Percentiles rank a stretch among this genome's conserved stretches.
Evolutionary conservation across 2,797 vertebrate species (phyloP).

Genomic region (Cephalopachus bancanus): DNA sequence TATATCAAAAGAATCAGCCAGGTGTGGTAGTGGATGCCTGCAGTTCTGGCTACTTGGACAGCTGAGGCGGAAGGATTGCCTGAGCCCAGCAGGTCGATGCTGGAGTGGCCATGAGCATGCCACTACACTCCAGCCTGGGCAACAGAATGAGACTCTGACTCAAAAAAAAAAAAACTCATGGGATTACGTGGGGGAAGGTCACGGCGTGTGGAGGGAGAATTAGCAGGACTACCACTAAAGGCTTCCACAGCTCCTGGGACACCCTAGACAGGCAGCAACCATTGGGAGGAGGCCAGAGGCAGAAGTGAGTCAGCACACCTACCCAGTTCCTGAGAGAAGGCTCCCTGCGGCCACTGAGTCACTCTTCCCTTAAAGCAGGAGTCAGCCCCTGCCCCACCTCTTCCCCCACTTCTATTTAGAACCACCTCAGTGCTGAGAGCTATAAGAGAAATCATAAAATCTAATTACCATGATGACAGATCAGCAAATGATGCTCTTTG

Average conservation of each 20-base stretch:
- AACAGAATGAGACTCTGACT: too few species aligned
- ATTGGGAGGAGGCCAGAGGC: not conserved
- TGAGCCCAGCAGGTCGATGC: too few species aligned
- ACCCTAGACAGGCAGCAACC: not conserved
- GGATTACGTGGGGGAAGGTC: too few species aligned
- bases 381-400: not conserved
- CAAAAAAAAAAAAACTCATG: not conserved
- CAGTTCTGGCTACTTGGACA: too few species aligned
- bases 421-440: not conserved
- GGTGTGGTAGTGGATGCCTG: too few species aligned
- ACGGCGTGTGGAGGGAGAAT: not conserved
- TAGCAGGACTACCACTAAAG: not conserved
- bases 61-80: too few species aligned
- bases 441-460: conserved; percentile 36
- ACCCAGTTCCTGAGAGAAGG: not conserved
- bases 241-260: not conserved
- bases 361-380: not conserved
- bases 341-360: conserved; percentile 30
- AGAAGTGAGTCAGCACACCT: conserved; percentile 53
- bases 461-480: conserved; percentile 56
- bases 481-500: conserved; percentile 15
- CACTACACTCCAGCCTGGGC: too few species aligned
- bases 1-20: too few species aligned
- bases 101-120: too few species aligned
- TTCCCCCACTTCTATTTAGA: conserved; percentile 43